Conservation (phyloP, 2,797 vertebrate species). For the Capromys pilorides region DNA sequence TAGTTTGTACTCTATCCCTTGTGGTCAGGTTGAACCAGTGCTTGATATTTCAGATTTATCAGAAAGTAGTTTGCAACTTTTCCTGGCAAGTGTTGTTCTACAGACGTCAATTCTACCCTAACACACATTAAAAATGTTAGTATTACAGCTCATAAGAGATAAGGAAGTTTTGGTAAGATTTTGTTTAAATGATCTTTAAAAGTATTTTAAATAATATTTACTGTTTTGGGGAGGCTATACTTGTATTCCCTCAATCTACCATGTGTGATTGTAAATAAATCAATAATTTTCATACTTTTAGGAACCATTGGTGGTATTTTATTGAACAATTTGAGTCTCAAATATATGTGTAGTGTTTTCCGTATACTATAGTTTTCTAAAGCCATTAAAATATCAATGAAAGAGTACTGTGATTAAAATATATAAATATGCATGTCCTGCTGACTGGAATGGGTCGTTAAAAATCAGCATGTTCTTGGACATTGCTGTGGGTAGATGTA, state of each 20-base stretch:
- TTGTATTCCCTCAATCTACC: neutral
- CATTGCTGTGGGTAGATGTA: neutral
- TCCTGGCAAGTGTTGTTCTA: neutral
- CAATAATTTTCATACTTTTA: conserved; percentile 9
- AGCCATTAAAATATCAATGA: neutral
- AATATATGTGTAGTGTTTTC: neutral
- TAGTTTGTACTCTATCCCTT: neutral
- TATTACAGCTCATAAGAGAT: conserved; percentile 20
- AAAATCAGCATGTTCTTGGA: neutral
- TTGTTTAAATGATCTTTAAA: conserved; percentile 37
- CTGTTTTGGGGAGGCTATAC: neutral
- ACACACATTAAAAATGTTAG: conserved; percentile 29
- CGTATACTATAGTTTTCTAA: neutral
- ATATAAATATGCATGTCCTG: neutral
- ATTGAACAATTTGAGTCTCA: conserved; percentile 1
- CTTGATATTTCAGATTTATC: conserved; percentile 2
- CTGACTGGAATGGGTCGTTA: conserved; percentile 15
- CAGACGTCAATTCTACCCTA: neutral
- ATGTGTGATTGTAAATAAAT: neutral
- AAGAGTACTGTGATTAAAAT: neutral
- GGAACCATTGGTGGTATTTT: neutral
- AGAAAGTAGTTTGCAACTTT: conserved; percentile 6
- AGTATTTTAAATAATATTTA: conserved; percentile 25
- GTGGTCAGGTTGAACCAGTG: neutral
- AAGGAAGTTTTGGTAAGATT: conserved; percentile 46